phyloP scores from a whole-genome alignment of 2,888 invertebrate genomes.

The Apoderus coryli region DNA sequence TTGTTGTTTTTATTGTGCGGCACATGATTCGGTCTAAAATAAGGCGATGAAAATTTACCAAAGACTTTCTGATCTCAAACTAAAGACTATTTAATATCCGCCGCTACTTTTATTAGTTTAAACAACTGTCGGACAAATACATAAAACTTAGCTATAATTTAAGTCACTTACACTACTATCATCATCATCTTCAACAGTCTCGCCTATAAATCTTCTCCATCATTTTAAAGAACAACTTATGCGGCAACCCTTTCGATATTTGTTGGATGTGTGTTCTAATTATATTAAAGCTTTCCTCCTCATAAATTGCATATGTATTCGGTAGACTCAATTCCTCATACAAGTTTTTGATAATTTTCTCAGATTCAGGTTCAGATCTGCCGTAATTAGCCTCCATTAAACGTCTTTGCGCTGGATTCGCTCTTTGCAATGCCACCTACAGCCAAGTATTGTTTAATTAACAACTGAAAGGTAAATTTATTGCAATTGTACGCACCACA shows the following conservation, averaged over 20 bases:
- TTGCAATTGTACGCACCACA: too few relatives aligned
- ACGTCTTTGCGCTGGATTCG: constrained; percentile 51
- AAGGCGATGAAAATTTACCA: too few relatives aligned
- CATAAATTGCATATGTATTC: constrained; percentile 62
- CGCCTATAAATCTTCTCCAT: constrained; percentile 68
- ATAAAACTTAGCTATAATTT: too few relatives aligned
- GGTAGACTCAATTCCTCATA: constrained; percentile 66
- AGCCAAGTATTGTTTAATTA: too few relatives aligned
- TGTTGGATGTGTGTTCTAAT: constrained; percentile 74
- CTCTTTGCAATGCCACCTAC: constrained; percentile 74
- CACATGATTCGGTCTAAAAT: too few relatives aligned
- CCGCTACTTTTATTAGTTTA: too few relatives aligned
- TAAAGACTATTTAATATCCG: too few relatives aligned
- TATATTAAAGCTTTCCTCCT: constrained; percentile 70
- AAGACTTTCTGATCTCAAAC: too few relatives aligned
- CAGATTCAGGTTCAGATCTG: constrained; percentile 45
- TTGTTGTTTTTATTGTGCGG: too few relatives aligned
- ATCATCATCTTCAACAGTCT: constrained; percentile 36
- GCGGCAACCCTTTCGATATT: constrained; percentile 66
- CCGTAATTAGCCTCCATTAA: constrained; percentile 70
- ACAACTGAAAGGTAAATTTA: too few relatives aligned
- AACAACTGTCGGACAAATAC: too few relatives aligned
- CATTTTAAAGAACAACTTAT: constrained; percentile 68
- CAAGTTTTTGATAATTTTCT: constrained; percentile 54
- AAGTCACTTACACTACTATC: too few relatives aligned